A percentile compares a stretch with the other conserved stretches of the same genome.
These are phyloP conservation scores for Drosophila cardini DNA, from an alignment of 1,140 invertebrate genomes.

Conservation along the genomic window DNA sequence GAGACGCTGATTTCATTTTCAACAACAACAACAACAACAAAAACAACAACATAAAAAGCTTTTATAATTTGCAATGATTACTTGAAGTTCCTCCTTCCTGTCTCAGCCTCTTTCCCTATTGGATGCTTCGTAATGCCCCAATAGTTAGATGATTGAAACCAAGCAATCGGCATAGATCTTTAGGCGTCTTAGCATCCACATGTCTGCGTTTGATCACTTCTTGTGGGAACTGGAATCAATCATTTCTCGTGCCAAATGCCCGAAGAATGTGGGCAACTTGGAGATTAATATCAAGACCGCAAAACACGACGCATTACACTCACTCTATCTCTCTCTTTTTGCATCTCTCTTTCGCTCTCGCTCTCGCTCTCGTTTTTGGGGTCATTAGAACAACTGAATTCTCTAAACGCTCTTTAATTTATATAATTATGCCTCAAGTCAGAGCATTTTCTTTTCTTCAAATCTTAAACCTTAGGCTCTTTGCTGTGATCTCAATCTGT, in stretches of 20 bases:
- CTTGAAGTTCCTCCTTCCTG: slow-evolving; percentile 18
- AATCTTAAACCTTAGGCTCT: slow-evolving; percentile 28
- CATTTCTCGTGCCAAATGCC: slow-evolving; percentile 25
- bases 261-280: slow-evolving; percentile 39
- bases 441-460: slow-evolving; percentile 31
- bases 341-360: neutral
- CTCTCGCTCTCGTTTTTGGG: slow-evolving; percentile 45
- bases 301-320: neutral
- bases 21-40: slow-evolving; percentile 28
- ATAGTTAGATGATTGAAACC: slow-evolving; percentile 37
- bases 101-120: neutral
- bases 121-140: slow-evolving; percentile 22
- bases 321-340: neutral
- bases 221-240: slow-evolving; percentile 34
- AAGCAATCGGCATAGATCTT: slow-evolving; percentile 46
- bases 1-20: slow-evolving; percentile 63
- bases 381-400: slow-evolving; percentile 73
- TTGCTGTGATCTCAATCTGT: slow-evolving; percentile 30
- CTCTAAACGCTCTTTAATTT: slow-evolving; percentile 69
- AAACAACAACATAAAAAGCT: slow-evolving; percentile 47
- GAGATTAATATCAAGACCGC: slow-evolving; percentile 36
- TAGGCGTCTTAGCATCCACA: slow-evolving; percentile 27
- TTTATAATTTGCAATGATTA: slow-evolving; percentile 73
- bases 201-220: slow-evolving; percentile 16
- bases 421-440: slow-evolving; percentile 63